A percentile compares a stretch with the other conserved stretches of the same genome.
phyloP scores from a whole-genome alignment of 92 coral and sea anemone genomes.

The Epizoanthus fatuus region DNA sequence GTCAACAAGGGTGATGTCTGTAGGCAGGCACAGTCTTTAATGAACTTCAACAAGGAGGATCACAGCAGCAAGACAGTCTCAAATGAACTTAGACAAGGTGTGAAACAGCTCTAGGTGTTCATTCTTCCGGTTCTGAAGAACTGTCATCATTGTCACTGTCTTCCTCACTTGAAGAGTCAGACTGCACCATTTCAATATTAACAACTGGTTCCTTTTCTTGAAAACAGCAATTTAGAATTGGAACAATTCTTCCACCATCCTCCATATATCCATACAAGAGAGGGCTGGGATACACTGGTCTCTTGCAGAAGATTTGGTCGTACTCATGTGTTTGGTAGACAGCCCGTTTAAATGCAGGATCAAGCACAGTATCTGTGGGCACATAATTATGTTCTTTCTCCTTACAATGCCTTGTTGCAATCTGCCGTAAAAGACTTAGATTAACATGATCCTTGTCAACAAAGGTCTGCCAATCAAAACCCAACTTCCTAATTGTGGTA shows the following conservation, averaged over 20 bases:
- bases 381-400: slow-evolving; percentile 4
- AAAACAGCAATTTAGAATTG: too few species aligned
- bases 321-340: slow-evolving; percentile 27
- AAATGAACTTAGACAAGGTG: too few species aligned
- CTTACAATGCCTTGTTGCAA: slow-evolving; percentile 2
- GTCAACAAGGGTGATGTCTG: too few species aligned
- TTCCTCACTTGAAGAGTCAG: too few species aligned
- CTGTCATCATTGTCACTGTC: too few species aligned
- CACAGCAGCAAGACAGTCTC: too few species aligned
- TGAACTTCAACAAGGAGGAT: too few species aligned
- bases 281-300: slow-evolving; percentile 20
- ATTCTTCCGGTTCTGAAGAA: too few species aligned
- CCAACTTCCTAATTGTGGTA: slow-evolving; percentile 39
- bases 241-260: not conserved
- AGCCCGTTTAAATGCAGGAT: slow-evolving; percentile 3
- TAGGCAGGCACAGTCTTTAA: too few species aligned
- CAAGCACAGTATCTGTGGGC: not conserved
- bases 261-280: slow-evolving; percentile 12
- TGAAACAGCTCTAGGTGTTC: too few species aligned
- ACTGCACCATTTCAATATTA: too few species aligned
- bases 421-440: slow-evolving; percentile 14
- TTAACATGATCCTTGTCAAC: slow-evolving; percentile 6
- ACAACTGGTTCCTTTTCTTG: too few species aligned
- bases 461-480: slow-evolving; percentile 38
- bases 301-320: slow-evolving; percentile 7